Percentiles rank a stretch among this genome's conserved stretches.
phyloP scores from a whole-genome alignment of 2,888 invertebrate genomes.

The Petrolisthes manimaculis region DNA sequence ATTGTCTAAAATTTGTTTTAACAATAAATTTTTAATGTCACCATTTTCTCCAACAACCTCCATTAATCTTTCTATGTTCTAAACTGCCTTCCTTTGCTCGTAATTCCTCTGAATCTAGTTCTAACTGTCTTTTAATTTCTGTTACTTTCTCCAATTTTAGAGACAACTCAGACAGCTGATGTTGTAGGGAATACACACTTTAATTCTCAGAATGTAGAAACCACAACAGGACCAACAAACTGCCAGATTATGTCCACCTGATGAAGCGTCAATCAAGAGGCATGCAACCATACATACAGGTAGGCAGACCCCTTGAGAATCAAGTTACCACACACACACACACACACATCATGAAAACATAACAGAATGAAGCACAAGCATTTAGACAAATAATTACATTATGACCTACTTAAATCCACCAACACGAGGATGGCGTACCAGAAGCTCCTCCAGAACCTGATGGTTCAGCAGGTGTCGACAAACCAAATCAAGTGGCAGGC shows the following conservation, averaged over 20 bases:
- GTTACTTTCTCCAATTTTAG: conserved; percentile 11
- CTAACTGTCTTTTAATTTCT: conserved; percentile 10
- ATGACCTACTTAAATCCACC: too few species aligned
- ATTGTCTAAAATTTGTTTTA: not conserved
- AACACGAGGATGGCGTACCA: too few species aligned
- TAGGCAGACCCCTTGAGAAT: too few species aligned
- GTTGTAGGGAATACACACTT: conserved; percentile 4
- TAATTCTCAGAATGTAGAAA: not conserved
- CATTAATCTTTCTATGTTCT: not conserved
- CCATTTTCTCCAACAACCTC: not conserved
- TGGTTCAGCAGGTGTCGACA: too few species aligned
- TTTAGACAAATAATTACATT: too few species aligned
- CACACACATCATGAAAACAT: too few species aligned
- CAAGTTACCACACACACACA: too few species aligned
- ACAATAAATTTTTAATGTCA: not conserved
- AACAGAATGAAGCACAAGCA: too few species aligned
- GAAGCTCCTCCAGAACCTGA: too few species aligned
- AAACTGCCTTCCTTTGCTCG: not conserved
- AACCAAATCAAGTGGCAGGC: too few species aligned
- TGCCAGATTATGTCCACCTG: conserved; percentile 6
- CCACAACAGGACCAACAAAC: not conserved
- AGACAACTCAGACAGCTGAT: conserved; percentile 11
- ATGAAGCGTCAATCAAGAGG: not conserved
- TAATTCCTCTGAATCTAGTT: not conserved
- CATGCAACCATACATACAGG: too few species aligned